Conservation (phyloP, 2,888 invertebrate genomes). For the Brachylomia viminalis region DNA sequence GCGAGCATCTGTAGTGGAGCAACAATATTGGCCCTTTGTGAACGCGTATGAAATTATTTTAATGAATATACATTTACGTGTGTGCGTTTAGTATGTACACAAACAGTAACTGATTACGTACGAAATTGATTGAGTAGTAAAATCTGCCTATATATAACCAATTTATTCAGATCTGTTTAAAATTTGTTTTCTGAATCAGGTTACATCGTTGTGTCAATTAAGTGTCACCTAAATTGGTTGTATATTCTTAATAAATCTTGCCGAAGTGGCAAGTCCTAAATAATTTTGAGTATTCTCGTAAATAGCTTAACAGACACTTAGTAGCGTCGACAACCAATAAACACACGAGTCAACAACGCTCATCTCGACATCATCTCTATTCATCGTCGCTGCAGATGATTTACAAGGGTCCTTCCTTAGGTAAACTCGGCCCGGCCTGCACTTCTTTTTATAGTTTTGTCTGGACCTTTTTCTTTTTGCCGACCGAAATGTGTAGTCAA, state of each 20-base stretch:
- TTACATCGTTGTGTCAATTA: slow-evolving; percentile 18
- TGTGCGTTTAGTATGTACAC: slow-evolving; percentile 51
- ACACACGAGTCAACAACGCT: slow-evolving; percentile 88
- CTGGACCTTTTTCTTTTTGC: slow-evolving; percentile 87
- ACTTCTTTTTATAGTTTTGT: slow-evolving; percentile 89
- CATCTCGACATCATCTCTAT: slow-evolving; percentile 84
- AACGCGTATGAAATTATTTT: slow-evolving; percentile 80
- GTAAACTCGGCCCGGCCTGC: slow-evolving; percentile 88
- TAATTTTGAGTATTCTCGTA: slow-evolving; percentile 79
- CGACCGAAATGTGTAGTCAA: slow-evolving; percentile 86
- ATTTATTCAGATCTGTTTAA: slow-evolving; percentile 35
- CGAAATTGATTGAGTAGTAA: slow-evolving; percentile 51
- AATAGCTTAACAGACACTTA: slow-evolving; percentile 88
- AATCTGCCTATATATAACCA: slow-evolving; percentile 40
- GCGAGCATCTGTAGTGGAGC: slow-evolving; percentile 85
- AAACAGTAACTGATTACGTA: slow-evolving; percentile 61
- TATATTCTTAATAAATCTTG: slow-evolving; percentile 64
- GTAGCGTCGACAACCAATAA: slow-evolving; percentile 88
- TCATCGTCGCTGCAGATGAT: slow-evolving; percentile 88
- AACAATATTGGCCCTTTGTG: slow-evolving; percentile 86
- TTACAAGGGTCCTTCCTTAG: slow-evolving; percentile 90
- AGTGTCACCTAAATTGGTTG: slow-evolving; percentile 43
- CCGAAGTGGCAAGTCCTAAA: slow-evolving; percentile 69
- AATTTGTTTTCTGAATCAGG: slow-evolving; percentile 13
- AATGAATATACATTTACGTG: slow-evolving; percentile 74